These are phyloP conservation scores for Prunella himalayana DNA, from an alignment of 2,113 vertebrate genomes.

Conservation along the genomic window DNA sequence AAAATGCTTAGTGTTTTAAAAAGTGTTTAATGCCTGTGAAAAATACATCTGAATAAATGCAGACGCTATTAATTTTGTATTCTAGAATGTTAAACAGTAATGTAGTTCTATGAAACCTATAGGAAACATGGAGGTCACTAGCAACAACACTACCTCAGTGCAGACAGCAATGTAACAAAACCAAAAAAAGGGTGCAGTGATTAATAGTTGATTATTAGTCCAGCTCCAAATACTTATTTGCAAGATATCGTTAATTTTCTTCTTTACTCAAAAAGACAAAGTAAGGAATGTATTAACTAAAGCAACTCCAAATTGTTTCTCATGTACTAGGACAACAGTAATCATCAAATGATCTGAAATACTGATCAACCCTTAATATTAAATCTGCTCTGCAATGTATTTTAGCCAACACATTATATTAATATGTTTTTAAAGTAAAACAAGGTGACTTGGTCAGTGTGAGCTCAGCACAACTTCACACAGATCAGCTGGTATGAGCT, in stretches of 20 bases:
- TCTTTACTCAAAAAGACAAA: not conserved
- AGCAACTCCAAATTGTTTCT: not conserved
- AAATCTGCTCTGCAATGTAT: not conserved
- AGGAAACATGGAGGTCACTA: not conserved
- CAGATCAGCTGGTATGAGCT: not conserved
- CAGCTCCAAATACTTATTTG: not conserved
- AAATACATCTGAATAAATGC: not conserved
- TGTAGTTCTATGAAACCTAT: not conserved
- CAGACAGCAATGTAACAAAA: not conserved
- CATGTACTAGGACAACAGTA: not conserved
- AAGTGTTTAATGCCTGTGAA: constrained; percentile 36
- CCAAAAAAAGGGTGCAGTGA: not conserved
- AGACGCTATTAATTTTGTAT: not conserved
- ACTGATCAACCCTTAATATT: not conserved
- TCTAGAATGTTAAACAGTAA: not conserved
- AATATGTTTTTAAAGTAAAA: not conserved
- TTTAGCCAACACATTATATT: not conserved
- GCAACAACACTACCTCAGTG: not conserved
- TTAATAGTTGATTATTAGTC: not conserved
- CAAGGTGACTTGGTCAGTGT: not conserved
- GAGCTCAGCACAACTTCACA: not conserved
- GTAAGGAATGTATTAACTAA: not conserved
- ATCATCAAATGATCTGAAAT: not conserved
- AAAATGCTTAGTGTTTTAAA: constrained; percentile 28
- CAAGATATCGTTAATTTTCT: not conserved